Base-by-base conservation (phyloP, 1,140 invertebrate species). In the Arion vulgaris region DNA sequence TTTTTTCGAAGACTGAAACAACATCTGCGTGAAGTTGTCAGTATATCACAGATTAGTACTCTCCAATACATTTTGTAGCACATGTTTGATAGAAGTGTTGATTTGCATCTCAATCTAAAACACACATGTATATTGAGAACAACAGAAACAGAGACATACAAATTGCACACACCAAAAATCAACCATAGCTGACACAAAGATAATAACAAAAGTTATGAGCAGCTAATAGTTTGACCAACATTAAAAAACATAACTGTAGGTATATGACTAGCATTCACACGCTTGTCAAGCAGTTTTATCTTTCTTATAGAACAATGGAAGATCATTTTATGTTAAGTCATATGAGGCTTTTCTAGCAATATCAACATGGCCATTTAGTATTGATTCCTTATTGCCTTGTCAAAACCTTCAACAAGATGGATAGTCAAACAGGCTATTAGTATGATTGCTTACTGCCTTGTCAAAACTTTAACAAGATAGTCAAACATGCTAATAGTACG, bases 251-350 rank as follows among this genome's bases (percentile, higher is more conserved):
- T 28, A 15, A n/a, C 32, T 28, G 41, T 17, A 49, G 19, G 28
- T 17, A 39, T 1, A 19, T n/a, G 53, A 57, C 53, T n/a, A 57
- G 38, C 15, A 74, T 41, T 38, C 26, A n/a, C 41, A 74, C 36
- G n/a, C 39, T 23, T 41, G 28, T 13, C 32, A 45, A 41, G 38
- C 5, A 15, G 11, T 28, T 41, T 28, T 17, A n/a, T 23, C 38
- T 39, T 13, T n/a, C 26, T 28, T 28, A 45, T 39, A 77, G 5
- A 51, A 77, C 51, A 53, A 57, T 4, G 45, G 51, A 77, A 57
- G 74, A 57, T 77, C 72, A 45, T 74, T 45, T 74, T 5, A 41
- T 38, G 26, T 68, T 34, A 32, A 72, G 71, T 72, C 71, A 72
- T 38, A 36, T 32, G 69, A 41, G 34, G 34, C 72, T 77, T 77